These are phyloP conservation scores for Formica selysi DNA, from an alignment of 1,140 invertebrate genomes.

Conservation along the genomic window DNA sequence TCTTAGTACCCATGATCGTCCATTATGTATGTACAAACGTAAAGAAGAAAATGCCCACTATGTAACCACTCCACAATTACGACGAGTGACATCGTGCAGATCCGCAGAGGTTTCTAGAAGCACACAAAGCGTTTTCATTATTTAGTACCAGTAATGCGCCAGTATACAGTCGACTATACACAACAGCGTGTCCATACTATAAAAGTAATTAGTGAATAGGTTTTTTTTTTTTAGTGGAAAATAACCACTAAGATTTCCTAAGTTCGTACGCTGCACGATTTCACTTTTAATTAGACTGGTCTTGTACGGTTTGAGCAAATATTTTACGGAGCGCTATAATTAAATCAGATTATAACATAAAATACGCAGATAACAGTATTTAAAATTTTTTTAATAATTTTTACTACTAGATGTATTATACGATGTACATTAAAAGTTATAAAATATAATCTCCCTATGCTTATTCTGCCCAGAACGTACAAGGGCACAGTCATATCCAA, in stretches of 20 bases:
- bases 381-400: no score
- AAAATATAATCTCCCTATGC: background rate
- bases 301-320: conserved; percentile 65
- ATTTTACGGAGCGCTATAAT: no score
- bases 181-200: conserved; percentile 29
- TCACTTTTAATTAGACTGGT: conserved; percentile 66
- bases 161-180: conserved; percentile 38
- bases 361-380: no score
- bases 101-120: conserved; percentile 58
- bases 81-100: conserved; percentile 72
- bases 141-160: conserved; percentile 49
- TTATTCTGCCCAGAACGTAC: conserved; percentile 59
- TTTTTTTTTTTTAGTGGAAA: background rate
- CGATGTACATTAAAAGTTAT: background rate
- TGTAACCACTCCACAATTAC: conserved; percentile 74
- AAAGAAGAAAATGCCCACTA: conserved; percentile 73
- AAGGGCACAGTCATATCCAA: conserved; percentile 55
- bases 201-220: conserved; percentile 35
- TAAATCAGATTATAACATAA: no score
- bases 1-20: conserved; percentile 63
- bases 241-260: conserved; percentile 18
- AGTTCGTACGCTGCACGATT: conserved; percentile 68
- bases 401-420: no score
- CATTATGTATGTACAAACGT: conserved; percentile 74
- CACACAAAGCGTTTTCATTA: conserved; percentile 54